Evolutionary conservation across 2,113 vertebrate genomes (phyloP), one percentile per base, ranked within the genome.

Genomic region (Colius striatus): DNA sequence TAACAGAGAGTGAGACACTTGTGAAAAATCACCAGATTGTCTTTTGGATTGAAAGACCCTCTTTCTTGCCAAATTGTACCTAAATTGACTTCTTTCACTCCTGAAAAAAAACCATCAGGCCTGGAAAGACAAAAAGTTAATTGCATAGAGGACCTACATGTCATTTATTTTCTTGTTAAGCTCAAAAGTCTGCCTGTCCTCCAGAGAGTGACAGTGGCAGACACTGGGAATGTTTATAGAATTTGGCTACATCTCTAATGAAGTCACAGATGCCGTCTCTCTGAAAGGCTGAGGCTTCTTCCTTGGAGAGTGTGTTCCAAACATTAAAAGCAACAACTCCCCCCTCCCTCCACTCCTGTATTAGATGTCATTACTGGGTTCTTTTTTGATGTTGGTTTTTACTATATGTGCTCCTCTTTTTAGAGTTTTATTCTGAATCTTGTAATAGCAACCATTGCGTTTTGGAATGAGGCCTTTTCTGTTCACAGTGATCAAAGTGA

Each of bases 401-500:
- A 91, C 91, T 92, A 80, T 71, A 68, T 88, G 63, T 88, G 72
- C 58, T 93, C 23, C 95, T 96, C 85, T 91, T 95, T 95, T 95
- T 96, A 92, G 94, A 77, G 60, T 81, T 93, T 94, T 94, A 57
- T 88, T 96, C 90, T 84, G 79, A 90, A 77, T 90, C 93, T 93
- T 92, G 70, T 96, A 94, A 93, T 94, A 93, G 88, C 87, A 96
- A 80, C 71, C 48, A 62, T 61, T 88, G 68, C 60, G 32, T 93
- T 95, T 94, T 91, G 57, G 87, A 87, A 29, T 1, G 34, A 93
- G 75, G 48, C 58, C 55, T 88, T 95, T 88, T 92, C 87, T 94
- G 86, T 96, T 95, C 93, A 36, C 61, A 83, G 87, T 84, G 85
- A 94, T 96, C 90, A 93, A 95, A 95, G 90, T 90, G 93, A 93